Evolutionary conservation across 2,113 vertebrate genomes (phyloP), one percentile per base, ranked within the genome.

Genomic region (Calyptommatus sinebrachiatus): DNA sequence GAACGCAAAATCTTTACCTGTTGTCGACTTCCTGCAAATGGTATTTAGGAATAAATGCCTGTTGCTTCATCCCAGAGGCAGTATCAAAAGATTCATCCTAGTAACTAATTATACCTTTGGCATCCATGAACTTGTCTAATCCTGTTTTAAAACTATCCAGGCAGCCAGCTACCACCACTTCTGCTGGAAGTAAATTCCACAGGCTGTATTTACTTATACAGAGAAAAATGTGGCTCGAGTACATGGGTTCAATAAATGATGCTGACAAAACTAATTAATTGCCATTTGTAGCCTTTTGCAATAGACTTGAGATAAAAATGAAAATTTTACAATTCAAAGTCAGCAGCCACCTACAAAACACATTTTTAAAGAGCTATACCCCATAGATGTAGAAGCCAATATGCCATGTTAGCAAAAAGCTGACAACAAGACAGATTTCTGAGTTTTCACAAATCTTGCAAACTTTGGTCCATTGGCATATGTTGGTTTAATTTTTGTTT

Each of bases 401-500:
- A 63, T 4, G 3, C 41, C 14, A 48, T 88, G 83, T 77, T 41
- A 88, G 86, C 91, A 83, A 73, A 76, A 87, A 92, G 88, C 86
- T 87, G 86, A n/a, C 1, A 8, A 81, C 79, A 93, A 61, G 90
- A 89, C 91, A 90, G 74, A 57, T 76, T 91, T 85, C 77, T 87
- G 83, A 92, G 91, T 71, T 71, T 76, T 76, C 57, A 71, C 41
- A 45, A 68, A 79, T 63, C 60, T 57, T 65, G 63, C 28, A 73
- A 60, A 73, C 63, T 71, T 26, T 68, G 79, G 71, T 35, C 73
- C 70, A 45, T n/a, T n/a, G n/a, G n/a, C 82, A 50, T 78, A 77
- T 18, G 18, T 18, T 70, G 62, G 84, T 41, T 75, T 41, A 75
- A 12, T 46, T 68, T 78, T 78, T 14, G 29, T 81, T 78, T 67